Evolutionary conservation across 2,113 vertebrate genomes (phyloP).

Genomic region (Amphiprion percula): DNA sequence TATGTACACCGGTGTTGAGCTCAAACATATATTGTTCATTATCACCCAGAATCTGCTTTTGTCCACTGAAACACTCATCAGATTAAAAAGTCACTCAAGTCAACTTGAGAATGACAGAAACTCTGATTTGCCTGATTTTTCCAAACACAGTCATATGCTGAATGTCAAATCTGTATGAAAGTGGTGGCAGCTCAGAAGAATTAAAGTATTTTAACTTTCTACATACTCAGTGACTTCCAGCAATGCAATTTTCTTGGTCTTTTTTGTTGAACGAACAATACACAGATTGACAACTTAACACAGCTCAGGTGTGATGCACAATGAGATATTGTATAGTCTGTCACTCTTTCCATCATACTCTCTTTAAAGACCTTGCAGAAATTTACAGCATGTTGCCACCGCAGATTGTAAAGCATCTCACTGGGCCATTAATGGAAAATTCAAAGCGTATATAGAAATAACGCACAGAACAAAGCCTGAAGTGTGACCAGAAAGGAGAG

Average conservation of each 20-base stretch:
- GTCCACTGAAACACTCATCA: background rate
- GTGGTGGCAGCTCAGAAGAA: too few species aligned
- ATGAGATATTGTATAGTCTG: background rate
- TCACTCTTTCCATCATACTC: background rate
- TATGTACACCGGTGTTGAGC: too few species aligned
- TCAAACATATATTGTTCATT: too few species aligned
- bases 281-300: background rate
- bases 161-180: too few species aligned
- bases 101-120: too few species aligned
- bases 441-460: constrained; percentile 26
- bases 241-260: background rate
- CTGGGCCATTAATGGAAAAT: background rate
- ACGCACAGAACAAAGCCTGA: constrained; percentile 29
- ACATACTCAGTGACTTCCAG: background rate
- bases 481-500: constrained; percentile 45
- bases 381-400: constrained; percentile 19
- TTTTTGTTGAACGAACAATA: background rate
- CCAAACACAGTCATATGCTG: too few species aligned
- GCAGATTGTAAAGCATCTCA: constrained; percentile 22
- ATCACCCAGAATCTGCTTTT: background rate
- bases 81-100: too few species aligned
- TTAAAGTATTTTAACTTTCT: too few species aligned
- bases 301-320: too few species aligned
- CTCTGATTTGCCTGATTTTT: too few species aligned
- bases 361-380: background rate